Evolutionary conservation across 2,113 vertebrate species (phyloP).

Genomic region (Sander lucioperca): DNA sequence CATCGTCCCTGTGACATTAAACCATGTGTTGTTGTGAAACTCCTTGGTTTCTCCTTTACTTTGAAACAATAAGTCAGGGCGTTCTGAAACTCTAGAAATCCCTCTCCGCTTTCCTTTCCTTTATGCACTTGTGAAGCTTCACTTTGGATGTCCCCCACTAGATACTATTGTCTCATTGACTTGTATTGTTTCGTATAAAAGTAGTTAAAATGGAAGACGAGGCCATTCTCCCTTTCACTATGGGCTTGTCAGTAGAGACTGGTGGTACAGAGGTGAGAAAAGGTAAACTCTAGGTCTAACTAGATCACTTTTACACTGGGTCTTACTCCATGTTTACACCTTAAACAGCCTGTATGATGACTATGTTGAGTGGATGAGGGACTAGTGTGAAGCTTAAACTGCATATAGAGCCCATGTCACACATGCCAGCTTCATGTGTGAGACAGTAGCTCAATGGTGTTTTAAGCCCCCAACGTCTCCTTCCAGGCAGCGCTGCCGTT

Average conservation of each 20-base stretch:
- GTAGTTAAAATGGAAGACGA: not conserved
- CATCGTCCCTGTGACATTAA: not conserved
- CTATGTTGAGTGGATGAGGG: not conserved
- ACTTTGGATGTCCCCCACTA: not conserved
- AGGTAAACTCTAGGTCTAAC: not conserved
- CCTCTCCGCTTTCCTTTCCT: slow-evolving; percentile 26
- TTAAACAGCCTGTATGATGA: not conserved
- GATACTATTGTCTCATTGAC: not conserved
- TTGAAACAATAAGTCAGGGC: slow-evolving; percentile 3
- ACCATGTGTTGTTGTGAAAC: not conserved
- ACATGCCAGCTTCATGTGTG: too few species aligned
- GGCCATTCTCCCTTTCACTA: not conserved
- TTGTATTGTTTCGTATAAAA: slow-evolving; percentile 12
- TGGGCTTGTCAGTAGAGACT: slow-evolving; percentile 2
- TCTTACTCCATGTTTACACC: not conserved
- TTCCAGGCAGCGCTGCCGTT: too few species aligned
- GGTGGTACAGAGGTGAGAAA: slow-evolving; percentile 5
- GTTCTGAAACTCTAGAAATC: slow-evolving; percentile 20
- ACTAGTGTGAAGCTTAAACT: too few species aligned
- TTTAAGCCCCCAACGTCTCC: too few species aligned
- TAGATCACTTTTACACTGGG: not conserved
- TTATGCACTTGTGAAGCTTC: slow-evolving; percentile 16
- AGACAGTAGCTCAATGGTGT: too few species aligned
- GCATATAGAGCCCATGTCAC: too few species aligned
- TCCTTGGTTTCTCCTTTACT: slow-evolving; percentile 15